Evolutionary conservation across 2,797 vertebrate genomes (phyloP).

Genomic region (Hapalemur alaotrensis): DNA sequence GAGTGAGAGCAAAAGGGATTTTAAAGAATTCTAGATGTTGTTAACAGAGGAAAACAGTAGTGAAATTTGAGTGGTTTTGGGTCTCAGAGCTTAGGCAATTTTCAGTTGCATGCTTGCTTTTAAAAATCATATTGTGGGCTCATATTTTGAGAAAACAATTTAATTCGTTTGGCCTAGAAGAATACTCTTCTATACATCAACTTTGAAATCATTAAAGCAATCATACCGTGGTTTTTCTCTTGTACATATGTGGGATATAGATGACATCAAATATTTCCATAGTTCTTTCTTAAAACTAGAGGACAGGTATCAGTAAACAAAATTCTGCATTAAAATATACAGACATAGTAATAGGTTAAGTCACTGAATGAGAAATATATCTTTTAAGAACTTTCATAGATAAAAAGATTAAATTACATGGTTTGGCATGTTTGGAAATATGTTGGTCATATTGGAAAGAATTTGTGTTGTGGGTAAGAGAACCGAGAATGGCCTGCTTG

Average conservation of each 20-base stretch:
- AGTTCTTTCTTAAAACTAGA: background rate
- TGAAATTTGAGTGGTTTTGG: background rate
- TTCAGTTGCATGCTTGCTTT: background rate
- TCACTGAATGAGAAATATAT: background rate
- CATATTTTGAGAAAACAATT: background rate
- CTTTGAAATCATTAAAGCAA: background rate
- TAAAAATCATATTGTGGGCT: background rate
- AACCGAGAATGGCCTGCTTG: background rate
- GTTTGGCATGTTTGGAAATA: background rate
- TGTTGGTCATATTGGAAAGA: background rate
- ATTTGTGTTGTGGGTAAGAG: background rate
- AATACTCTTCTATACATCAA: background rate
- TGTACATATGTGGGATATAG: background rate
- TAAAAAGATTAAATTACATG: background rate
- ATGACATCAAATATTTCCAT: background rate
- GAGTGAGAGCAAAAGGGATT: background rate
- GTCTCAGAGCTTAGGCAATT: background rate
- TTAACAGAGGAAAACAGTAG: background rate
- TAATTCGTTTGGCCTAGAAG: background rate
- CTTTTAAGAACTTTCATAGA: background rate
- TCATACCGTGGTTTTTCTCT: background rate
- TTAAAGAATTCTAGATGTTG: background rate
- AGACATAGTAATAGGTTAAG: background rate
- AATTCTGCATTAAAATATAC: background rate
- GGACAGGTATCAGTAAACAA: background rate